These are phyloP conservation scores for human DNA, from an alignment of 2,113 vertebrate genomes.

Conservation along the genomic window DNA sequence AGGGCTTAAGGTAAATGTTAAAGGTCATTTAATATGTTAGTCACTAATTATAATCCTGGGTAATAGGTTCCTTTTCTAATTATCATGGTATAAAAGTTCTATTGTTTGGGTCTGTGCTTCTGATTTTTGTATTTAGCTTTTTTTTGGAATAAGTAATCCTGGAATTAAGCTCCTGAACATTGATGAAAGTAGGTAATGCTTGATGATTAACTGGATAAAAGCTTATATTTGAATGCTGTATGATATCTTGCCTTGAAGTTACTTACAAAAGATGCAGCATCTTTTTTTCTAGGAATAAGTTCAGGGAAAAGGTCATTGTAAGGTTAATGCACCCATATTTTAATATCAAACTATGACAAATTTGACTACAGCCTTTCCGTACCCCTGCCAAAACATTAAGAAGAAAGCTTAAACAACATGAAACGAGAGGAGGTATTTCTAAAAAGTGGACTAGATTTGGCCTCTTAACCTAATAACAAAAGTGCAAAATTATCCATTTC, in stretches of 20 bases:
- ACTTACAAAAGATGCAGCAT: constrained; percentile 81
- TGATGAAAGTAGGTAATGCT: constrained; percentile 87
- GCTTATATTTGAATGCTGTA: constrained; percentile 78
- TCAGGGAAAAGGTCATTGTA: constrained; percentile 82
- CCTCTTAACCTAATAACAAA: not conserved
- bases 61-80: constrained; percentile 93
- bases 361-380: constrained; percentile 76
- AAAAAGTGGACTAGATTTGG: not conserved
- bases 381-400: constrained; percentile 59
- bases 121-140: constrained; percentile 87
- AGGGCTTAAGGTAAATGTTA: constrained; percentile 92
- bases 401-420: constrained; percentile 69
- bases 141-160: constrained; percentile 86
- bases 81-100: constrained; percentile 88
- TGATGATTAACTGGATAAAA: constrained; percentile 89
- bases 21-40: constrained; percentile 94
- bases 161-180: constrained; percentile 86
- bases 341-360: constrained; percentile 86
- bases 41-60: constrained; percentile 92
- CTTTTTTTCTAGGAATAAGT: constrained; percentile 72
- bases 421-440: constrained; percentile 34
- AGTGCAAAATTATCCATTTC: not conserved
- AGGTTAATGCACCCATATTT: constrained; percentile 84
- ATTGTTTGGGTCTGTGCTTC: constrained; percentile 89
- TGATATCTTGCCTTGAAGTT: constrained; percentile 82